Evolutionary conservation across 2,888 invertebrate species (phyloP).

Genomic region (Meteorus cinctellus): DNA sequence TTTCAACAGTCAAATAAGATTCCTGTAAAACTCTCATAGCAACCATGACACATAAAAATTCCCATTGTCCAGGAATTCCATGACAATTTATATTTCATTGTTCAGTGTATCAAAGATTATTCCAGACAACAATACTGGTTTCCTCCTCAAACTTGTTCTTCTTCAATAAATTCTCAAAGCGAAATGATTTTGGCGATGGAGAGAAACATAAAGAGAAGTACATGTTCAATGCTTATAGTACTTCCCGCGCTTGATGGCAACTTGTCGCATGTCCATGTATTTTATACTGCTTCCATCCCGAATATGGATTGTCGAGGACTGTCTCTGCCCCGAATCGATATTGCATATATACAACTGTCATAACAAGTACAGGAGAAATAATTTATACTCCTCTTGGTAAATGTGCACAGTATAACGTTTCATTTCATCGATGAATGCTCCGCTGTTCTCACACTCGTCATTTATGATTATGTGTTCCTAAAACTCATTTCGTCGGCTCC

Average conservation of each 20-base stretch:
- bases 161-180: too few relatives aligned
- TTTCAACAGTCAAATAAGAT: too few relatives aligned
- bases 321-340: not conserved
- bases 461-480: slow-evolving; percentile 44
- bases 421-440: slow-evolving; percentile 51
- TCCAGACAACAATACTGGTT: too few relatives aligned
- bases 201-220: not conserved
- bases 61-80: too few relatives aligned
- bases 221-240: not conserved
- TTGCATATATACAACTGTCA: slow-evolving; percentile 30
- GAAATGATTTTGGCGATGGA: too few relatives aligned
- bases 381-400: slow-evolving; percentile 13
- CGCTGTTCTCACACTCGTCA: slow-evolving; percentile 48
- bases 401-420: slow-evolving; percentile 15
- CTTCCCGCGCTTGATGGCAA: not conserved
- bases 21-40: too few relatives aligned
- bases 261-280: not conserved
- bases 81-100: too few relatives aligned
- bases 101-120: too few relatives aligned
- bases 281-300: not conserved
- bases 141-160: too few relatives aligned
- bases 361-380: slow-evolving; percentile 3
- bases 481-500: slow-evolving; percentile 6
- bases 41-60: too few relatives aligned
- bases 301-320: not conserved